Base-by-base conservation (phyloP, 2,888 invertebrate genomes). In the Orthonevra nobilis region DNA sequence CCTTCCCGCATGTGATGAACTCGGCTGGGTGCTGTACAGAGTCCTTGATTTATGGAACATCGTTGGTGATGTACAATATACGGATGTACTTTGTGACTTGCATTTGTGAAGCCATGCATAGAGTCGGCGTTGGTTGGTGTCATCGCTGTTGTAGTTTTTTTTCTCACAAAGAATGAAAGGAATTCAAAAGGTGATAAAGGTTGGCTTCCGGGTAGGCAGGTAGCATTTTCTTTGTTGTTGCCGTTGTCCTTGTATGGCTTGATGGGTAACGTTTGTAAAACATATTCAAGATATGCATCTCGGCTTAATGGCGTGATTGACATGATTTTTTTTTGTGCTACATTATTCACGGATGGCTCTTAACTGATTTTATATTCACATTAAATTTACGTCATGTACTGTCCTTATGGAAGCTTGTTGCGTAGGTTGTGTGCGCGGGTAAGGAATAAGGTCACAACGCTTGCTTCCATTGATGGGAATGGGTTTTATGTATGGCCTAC, bases 201-300 rank as follows among this genome's bases (percentile, higher is more conserved):
- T 64, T n/a, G 28, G 52, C 58, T 77, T 72, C 77, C 72, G 70
- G 75, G 61, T n/a, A n/a, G n/a, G n/a, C n/a, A n/a, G n/a, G n/a
- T n/a, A n/a, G n/a, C n/a, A n/a, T n/a, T n/a, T 46, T 32, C 6
- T 26, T 7, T 15, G 23, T 15, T 38, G 9, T 1, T 40, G 4
- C 15, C 28, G 34, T 56, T 44, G 26, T 61, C 32, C 28, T 30
- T 42, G 23, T 17, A 6, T 23, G 28, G 14, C 19, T 5, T 20
- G 68, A 46, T 20, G 12, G 19, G n/a, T 17, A 30, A 7, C n/a
- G 40, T 17, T 28, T 9, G 38, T 61, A 28, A 42, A 48, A 28
- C 38, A 64, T 38, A 52, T 46, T 60, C 54, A 60, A 72, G 72
- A 77, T 70, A 77, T 72, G 72, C 64, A 70, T 77, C 60, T 63